phyloP scores from a whole-genome alignment of 1,140 invertebrate species.

The Cephus cinctus region DNA sequence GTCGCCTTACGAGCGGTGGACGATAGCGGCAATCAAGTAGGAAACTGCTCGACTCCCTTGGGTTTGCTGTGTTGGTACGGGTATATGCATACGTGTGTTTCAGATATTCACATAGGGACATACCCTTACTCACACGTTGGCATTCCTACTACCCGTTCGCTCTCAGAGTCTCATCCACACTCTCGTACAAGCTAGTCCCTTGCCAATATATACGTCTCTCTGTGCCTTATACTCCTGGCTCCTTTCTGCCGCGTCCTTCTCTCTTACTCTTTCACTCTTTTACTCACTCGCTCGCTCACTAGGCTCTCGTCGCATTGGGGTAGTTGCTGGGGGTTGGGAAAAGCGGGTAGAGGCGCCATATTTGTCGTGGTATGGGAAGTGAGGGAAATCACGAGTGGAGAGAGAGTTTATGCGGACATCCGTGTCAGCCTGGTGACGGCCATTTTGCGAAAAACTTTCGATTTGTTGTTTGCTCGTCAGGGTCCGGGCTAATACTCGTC shows the following conservation, averaged over 20 bases:
- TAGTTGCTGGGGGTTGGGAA: conserved; percentile 43
- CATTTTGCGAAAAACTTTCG: conserved; percentile 58
- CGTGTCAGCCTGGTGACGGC: conserved; percentile 53
- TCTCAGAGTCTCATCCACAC: too few species aligned
- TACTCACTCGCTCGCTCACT: conserved; percentile 22
- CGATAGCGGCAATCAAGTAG: conserved; percentile 59
- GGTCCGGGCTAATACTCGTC: conserved; percentile 37
- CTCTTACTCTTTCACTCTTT: conserved; percentile 29
- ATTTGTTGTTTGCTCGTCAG: conserved; percentile 34
- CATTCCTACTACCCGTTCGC: too few species aligned
- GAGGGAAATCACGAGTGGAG: conserved; percentile 52
- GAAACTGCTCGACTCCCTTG: conserved; percentile 58
- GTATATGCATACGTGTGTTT: too few species aligned
- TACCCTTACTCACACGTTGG: too few species aligned
- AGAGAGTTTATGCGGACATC: conserved; percentile 50
- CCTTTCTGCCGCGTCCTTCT: too few species aligned
- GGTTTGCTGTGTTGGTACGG: conserved; percentile 50
- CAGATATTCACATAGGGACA: conserved; percentile 53
- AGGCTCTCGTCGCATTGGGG: conserved; percentile 23
- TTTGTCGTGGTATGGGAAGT: conserved; percentile 54
- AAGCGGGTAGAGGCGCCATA: conserved; percentile 54
- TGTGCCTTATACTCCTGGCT: too few species aligned
- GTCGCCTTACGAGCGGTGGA: conserved; percentile 40
- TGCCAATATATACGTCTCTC: too few species aligned
- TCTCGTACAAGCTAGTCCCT: too few species aligned